Conservation (phyloP, 2,113 vertebrate genomes). For the Coryphaenoides rupestris region DNA sequence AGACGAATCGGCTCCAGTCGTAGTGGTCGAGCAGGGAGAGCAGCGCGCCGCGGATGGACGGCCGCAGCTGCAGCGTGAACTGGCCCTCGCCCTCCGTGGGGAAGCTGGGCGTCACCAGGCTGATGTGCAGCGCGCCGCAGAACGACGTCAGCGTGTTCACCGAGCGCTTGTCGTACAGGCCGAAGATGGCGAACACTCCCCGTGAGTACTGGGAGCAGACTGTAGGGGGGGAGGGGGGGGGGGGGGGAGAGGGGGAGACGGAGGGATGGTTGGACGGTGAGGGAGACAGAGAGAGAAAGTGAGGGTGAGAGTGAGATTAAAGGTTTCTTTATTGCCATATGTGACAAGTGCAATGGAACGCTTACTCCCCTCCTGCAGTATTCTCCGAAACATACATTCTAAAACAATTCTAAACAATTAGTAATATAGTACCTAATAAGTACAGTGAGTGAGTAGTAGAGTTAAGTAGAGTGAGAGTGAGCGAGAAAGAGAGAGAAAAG, state of each 20-base stretch:
- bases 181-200: conserved; percentile 98
- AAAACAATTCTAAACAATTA: no score
- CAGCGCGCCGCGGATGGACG: conserved; percentile 88
- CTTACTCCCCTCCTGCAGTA: no score
- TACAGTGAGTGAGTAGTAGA: no score
- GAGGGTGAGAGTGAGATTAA: no score
- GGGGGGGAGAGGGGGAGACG: neutral
- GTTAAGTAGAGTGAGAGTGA: no score
- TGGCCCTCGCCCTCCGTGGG: conserved; percentile 94
- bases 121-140: conserved; percentile 98
- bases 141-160: conserved; percentile 98
- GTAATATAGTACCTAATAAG: no score
- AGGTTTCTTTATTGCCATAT: no score
- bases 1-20: conserved; percentile 95
- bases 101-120: conserved; percentile 94
- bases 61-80: conserved; percentile 94
- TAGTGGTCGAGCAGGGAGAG: conserved; percentile 93
- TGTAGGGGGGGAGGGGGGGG: conserved; percentile 49
- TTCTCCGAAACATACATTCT: no score
- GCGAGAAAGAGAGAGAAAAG: no score
- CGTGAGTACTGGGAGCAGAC: conserved; percentile 98
- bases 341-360: no score
- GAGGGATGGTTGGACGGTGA: neutral
- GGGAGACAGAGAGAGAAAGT: neutral
- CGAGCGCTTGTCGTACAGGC: conserved; percentile 97